These are phyloP conservation scores for Hirudo medicinalis DNA, from an alignment of 1,140 invertebrate species.

Conservation along the genomic window DNA sequence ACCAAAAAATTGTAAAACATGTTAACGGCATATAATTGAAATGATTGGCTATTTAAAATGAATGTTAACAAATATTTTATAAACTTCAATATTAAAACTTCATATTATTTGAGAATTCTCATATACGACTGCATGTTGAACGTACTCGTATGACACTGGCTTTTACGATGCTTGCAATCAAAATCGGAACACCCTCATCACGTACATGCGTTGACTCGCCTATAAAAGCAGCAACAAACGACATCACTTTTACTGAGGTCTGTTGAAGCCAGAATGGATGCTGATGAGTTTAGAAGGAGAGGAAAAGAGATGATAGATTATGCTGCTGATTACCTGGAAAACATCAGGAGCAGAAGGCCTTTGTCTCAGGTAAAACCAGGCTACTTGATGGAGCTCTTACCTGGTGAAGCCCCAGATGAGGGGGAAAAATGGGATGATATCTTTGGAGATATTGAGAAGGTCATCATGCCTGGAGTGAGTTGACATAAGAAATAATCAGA, in stretches of 20 bases:
- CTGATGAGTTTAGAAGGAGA: slow-evolving; percentile 68
- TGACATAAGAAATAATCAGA: background rate
- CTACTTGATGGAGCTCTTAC: slow-evolving; percentile 68
- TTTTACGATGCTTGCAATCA: too few relatives aligned
- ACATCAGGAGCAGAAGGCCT: slow-evolving; percentile 45
- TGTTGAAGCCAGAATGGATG: slow-evolving; percentile 54
- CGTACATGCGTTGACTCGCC: background rate
- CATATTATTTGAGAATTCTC: too few relatives aligned
- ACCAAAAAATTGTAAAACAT: too few relatives aligned
- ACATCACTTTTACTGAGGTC: background rate
- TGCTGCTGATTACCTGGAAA: slow-evolving; percentile 86
- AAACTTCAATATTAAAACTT: too few relatives aligned
- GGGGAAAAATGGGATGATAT: slow-evolving; percentile 80
- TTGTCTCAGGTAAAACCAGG: slow-evolving; percentile 56
- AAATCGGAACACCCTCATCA: too few relatives aligned
- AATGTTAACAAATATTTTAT: too few relatives aligned
- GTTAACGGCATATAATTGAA: too few relatives aligned
- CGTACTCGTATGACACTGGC: too few relatives aligned
- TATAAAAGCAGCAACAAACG: background rate
- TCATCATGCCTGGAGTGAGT: slow-evolving; percentile 81
- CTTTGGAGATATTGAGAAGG: slow-evolving; percentile 81
- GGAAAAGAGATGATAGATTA: slow-evolving; percentile 97
- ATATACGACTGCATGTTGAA: too few relatives aligned
- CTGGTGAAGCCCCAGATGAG: slow-evolving; percentile 64
- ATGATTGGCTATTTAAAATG: too few relatives aligned